These are phyloP conservation scores for Moxostoma hubbsi DNA, from an alignment of 2,797 vertebrate species.

Conservation along the genomic window DNA sequence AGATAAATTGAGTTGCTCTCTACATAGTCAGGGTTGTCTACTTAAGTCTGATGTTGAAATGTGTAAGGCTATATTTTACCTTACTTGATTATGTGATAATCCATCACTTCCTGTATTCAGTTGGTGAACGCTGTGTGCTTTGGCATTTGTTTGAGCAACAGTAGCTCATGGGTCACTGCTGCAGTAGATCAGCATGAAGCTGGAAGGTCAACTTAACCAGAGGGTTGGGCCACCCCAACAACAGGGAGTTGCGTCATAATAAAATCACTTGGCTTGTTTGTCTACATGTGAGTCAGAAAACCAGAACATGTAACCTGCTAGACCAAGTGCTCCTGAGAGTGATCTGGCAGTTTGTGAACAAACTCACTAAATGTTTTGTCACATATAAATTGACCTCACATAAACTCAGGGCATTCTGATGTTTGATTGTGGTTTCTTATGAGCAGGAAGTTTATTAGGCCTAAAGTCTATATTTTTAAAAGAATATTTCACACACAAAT, in stretches of 20 bases:
- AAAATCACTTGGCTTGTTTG: constrained; percentile 39
- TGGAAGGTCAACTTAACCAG: constrained; percentile 62
- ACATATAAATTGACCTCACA: constrained; percentile 6
- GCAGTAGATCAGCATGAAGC: constrained; percentile 66
- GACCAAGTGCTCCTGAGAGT: neutral
- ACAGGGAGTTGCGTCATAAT: constrained; percentile 64
- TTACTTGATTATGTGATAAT: constrained; percentile 3
- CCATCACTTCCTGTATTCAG: constrained; percentile 32
- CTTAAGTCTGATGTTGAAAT: neutral
- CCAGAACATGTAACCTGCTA: neutral
- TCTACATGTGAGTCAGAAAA: constrained; percentile 15
- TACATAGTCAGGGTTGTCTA: neutral
- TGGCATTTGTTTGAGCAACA: constrained; percentile 31
- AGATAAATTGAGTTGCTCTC: neutral
- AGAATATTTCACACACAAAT: too few relatives aligned
- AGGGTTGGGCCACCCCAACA: constrained; percentile 5
- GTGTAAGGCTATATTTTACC: neutral
- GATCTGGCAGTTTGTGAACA: neutral
- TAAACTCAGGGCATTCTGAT: neutral
- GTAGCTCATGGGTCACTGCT: constrained; percentile 63
- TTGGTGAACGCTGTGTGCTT: constrained; percentile 25
- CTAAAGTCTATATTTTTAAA: neutral
- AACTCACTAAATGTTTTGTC: neutral
- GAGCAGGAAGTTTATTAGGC: constrained; percentile 22
- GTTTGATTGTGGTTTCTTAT: constrained; percentile 28